Percentiles rank a stretch among this genome's conserved stretches.
Conservation (phyloP, 2,888 invertebrate genomes). For the Macrosoma leucophasiata region DNA sequence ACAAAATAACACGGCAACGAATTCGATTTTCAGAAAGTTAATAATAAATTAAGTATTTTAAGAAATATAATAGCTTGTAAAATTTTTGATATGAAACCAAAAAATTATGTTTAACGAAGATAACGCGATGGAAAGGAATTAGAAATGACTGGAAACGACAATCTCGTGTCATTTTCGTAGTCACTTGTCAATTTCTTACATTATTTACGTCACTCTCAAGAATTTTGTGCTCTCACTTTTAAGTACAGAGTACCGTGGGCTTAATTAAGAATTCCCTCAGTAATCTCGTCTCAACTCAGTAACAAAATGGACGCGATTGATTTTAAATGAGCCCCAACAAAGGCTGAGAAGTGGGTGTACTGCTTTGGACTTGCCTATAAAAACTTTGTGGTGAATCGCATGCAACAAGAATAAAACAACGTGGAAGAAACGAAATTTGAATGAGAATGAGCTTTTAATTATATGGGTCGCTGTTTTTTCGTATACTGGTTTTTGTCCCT, state of each 20-base stretch:
- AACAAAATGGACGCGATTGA: slow-evolving; percentile 64
- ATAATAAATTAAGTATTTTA: too few relatives aligned
- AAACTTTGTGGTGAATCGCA: slow-evolving; percentile 48
- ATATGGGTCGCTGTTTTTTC: slow-evolving; percentile 25
- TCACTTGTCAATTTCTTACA: slow-evolving; percentile 45
- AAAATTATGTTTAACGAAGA: too few relatives aligned
- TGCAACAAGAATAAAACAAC: slow-evolving; percentile 24
- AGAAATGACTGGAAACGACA: slow-evolving; percentile 11
- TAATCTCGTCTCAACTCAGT: slow-evolving; percentile 60
- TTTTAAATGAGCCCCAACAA: slow-evolving; percentile 69
- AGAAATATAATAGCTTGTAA: too few relatives aligned
- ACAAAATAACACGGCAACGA: too few relatives aligned
- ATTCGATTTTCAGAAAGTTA: too few relatives aligned
- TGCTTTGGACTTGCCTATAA: slow-evolving; percentile 46
- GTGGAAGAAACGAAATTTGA: slow-evolving; percentile 17
- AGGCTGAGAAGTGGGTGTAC: slow-evolving; percentile 41
- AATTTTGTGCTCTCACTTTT: slow-evolving; percentile 64
- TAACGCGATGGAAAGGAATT: too few relatives aligned
- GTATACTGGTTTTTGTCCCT: slow-evolving; percentile 16
- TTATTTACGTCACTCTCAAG: slow-evolving; percentile 57
- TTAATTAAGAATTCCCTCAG: slow-evolving; percentile 72
- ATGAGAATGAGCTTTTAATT: slow-evolving; percentile 23
- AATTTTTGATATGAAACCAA: too few relatives aligned
- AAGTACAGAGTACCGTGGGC: slow-evolving; percentile 64
- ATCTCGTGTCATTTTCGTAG: slow-evolving; percentile 18